Evolutionary conservation across 2,113 vertebrate genomes (phyloP), one percentile per base, ranked within the genome.

Genomic region (Trichechus manatus): DNA sequence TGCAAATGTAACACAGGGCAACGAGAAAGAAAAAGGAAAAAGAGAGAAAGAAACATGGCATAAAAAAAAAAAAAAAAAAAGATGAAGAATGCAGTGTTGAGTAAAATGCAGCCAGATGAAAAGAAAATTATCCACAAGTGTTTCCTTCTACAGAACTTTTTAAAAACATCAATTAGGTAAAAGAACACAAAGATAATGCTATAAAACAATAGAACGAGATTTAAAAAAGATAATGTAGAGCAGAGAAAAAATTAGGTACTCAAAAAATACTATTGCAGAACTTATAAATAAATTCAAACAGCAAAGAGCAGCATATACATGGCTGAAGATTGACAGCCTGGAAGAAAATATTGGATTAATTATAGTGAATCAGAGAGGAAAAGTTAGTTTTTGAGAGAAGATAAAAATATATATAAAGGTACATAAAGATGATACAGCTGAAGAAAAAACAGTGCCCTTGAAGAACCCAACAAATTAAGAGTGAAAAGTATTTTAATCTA

Each of bases 401-500:
- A 59, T 59, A 74, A 50, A 75, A 50, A 92, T 78, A 86, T 3
- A 11, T 10, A 77, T 27, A 36, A 50, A 92, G 25, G 74, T 56
- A 86, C 17, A 82, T n/a, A 84, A 47, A 92, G 36, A 70, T 82
- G 33, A 63, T 47, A 87, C 31, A 94, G 17, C 31, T 50, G 74
- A 86, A 78, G 39, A 25, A 93, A 89, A 80, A 64, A 0, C n/a
- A 13, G 23, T 70, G 5, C 72, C 66, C 78, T 77, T 72, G 25
- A 88, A 66, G 36, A 89, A 89, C 5, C 6, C 25, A 47, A 89
- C 15, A 87, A 96, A 85, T 91, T 66, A 84, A 75, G 91, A 91
- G 93, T 25, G 83, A 91, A 75, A 77, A 85, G 8, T 91, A 25
- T 78, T 86, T 96, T 75, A 77, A 70, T 36, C 23, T 63, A 64